Evolutionary conservation across 1,140 invertebrate genomes (phyloP), one percentile per base, ranked within the genome.

Genomic region (Polypedilum pembai): DNA sequence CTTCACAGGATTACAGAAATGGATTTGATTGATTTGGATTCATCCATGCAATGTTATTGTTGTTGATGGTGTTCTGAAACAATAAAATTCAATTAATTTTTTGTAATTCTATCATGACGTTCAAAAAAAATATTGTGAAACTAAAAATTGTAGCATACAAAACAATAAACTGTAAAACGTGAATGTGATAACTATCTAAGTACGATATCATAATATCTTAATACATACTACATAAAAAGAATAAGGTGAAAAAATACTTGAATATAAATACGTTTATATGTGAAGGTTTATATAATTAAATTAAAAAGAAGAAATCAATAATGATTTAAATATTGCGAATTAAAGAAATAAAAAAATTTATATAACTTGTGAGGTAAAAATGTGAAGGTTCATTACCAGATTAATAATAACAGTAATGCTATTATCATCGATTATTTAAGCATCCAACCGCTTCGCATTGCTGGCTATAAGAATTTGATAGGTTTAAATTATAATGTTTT

Each of bases 11-110:
- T 56, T 56, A 75, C 18, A 75, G 41, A 66, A 75, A 75, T 33
- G 75, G 75, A 73, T 75, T 75, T 12, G 75, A 73, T 72, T 75
- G 75, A 73, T 75, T 41, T n/a, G 73, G 41, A 73, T 75, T 75
- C 74, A 75, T 75, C 75, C 75, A 75, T 20, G 40, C 40, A 15
- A 66, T 20, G n/a, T 73, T 40, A 40, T 63, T 75, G 12, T 69
- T 69, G 17, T 69, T 69, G 1, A 69, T 20, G 17, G 65, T 69
- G 65, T 69, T 69, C 65, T 69, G 10, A 69, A 69, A 69, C 12
- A 18, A 69, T 33, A 33, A 10, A 66, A 69, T 20, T 0, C 7
- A 69, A 69, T 3, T 18, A 69, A 0, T 21, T 7, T 69, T 69
- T 56, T n/a, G n/a, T n/a, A n/a, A n/a, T n/a, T n/a, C 1, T 15